Conservation (phyloP, 2,888 invertebrate species). For the Xestoiulus laeticollis region DNA sequence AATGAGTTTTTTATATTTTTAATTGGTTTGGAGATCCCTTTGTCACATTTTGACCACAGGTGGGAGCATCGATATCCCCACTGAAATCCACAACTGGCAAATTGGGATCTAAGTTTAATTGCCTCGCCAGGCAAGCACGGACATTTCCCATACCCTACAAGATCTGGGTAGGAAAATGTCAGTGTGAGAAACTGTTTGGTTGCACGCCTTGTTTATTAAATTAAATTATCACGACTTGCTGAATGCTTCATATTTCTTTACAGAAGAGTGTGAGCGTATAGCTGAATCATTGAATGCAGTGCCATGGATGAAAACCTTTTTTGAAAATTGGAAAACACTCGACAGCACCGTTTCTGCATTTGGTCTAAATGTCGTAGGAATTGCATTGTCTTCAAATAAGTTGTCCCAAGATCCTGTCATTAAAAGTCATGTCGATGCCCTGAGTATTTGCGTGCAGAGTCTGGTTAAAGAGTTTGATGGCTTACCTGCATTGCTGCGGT, state of each 20-base stretch:
- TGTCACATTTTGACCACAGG: too few species aligned
- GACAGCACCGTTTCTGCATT: constrained; percentile 25
- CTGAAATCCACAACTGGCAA: too few species aligned
- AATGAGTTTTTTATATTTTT: too few species aligned
- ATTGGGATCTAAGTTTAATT: too few species aligned
- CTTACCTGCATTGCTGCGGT: neutral
- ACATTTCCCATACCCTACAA: too few species aligned
- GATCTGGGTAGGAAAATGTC: too few species aligned
- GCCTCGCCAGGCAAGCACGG: too few species aligned
- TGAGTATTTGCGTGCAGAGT: neutral
- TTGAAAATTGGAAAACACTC: constrained; percentile 15
- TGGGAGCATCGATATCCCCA: too few species aligned
- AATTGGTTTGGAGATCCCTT: too few species aligned
- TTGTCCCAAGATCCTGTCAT: neutral
- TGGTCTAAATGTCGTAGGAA: constrained; percentile 36
- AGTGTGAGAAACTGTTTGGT: too few species aligned
- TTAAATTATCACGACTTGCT: neutral
- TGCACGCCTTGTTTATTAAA: neutral
- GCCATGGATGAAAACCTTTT: constrained; percentile 10
- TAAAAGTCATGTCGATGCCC: neutral
- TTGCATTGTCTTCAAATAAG: neutral
- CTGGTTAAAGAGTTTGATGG: neutral
- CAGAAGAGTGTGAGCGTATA: neutral
- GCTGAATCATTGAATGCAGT: neutral
- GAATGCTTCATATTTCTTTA: neutral